Evolutionary conservation across 2,797 vertebrate species (phyloP).

Genomic region (Euthynnus affinis): DNA sequence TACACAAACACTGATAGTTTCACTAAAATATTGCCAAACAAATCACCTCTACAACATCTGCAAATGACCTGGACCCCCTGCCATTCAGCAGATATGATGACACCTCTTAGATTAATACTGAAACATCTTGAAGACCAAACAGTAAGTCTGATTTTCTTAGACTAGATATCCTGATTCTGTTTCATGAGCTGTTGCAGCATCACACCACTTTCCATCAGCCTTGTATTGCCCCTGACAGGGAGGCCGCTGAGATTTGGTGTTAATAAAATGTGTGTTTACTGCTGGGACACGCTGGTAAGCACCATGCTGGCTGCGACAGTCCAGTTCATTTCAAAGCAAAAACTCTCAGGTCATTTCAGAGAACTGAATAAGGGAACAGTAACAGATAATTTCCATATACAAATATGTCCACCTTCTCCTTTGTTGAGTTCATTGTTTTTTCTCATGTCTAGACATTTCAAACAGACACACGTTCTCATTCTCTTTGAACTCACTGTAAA

Average conservation of each 20-base stretch:
- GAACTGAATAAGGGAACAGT: constrained; percentile 8
- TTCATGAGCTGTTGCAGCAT: constrained; percentile 33
- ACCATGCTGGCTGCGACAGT: constrained; percentile 23
- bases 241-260: constrained; percentile 42
- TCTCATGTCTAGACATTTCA: constrained; percentile 42
- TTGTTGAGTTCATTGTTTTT: constrained; percentile 44
- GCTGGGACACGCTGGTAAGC: constrained; percentile 36
- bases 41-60: background rate
- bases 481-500: constrained; percentile 61
- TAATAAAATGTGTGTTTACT: constrained; percentile 64
- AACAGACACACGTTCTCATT: constrained; percentile 31
- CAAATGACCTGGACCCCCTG: background rate
- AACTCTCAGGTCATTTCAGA: constrained; percentile 28
- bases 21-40: constrained; percentile 5
- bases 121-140: background rate
- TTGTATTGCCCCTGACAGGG: constrained; percentile 40
- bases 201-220: constrained; percentile 23
- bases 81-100: background rate
- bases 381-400: constrained; percentile 28
- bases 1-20: background rate
- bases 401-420: constrained; percentile 30
- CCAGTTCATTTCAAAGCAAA: constrained; percentile 35
- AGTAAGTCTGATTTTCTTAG: constrained; percentile 17
- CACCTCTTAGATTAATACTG: constrained; percentile 6
- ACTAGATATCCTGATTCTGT: constrained; percentile 24